Evolutionary conservation across 1,140 invertebrate genomes (phyloP).

Genomic region (Prorops nasuta): DNA sequence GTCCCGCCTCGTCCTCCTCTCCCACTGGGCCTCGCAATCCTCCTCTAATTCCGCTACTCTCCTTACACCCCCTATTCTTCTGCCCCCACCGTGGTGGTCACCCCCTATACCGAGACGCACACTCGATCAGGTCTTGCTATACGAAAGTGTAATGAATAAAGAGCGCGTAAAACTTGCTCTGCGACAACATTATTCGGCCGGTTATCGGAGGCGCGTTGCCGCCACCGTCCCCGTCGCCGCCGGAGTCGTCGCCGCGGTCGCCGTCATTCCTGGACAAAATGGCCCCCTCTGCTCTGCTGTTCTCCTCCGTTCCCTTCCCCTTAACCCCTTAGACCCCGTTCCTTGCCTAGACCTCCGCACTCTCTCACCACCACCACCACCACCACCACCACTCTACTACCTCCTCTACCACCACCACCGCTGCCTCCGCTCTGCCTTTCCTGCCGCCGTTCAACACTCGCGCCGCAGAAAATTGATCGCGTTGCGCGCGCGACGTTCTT

Average conservation of each 20-base stretch:
- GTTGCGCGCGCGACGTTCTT: constrained; percentile 22
- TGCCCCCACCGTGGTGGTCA: constrained; percentile 4
- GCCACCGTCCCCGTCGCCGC: constrained; percentile 22
- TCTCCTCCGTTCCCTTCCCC: not conserved
- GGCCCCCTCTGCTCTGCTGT: constrained; percentile 10
- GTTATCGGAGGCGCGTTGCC: constrained; percentile 27
- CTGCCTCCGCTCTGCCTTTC: no score
- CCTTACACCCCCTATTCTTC: constrained; percentile 5
- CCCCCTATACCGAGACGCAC: constrained; percentile 2
- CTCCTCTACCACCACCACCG: no score
- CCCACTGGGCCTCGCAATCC: not conserved
- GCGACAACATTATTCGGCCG: constrained; percentile 44
- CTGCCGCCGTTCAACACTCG: no score
- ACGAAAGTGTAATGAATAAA: constrained; percentile 51
- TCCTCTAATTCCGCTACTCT: not conserved
- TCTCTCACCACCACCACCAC: no score
- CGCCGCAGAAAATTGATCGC: constrained; percentile 34
- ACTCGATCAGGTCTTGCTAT: constrained; percentile 33
- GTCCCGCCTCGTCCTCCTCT: constrained; percentile 4
- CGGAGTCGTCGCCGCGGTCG: constrained; percentile 17
- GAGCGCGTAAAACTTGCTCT: constrained; percentile 50
- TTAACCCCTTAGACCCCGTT: not conserved
- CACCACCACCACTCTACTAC: no score
- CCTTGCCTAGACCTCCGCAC: no score
- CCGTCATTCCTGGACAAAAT: constrained; percentile 30